Conservation (phyloP, 2,888 invertebrate genomes). For the Exocentrus adspersus region DNA sequence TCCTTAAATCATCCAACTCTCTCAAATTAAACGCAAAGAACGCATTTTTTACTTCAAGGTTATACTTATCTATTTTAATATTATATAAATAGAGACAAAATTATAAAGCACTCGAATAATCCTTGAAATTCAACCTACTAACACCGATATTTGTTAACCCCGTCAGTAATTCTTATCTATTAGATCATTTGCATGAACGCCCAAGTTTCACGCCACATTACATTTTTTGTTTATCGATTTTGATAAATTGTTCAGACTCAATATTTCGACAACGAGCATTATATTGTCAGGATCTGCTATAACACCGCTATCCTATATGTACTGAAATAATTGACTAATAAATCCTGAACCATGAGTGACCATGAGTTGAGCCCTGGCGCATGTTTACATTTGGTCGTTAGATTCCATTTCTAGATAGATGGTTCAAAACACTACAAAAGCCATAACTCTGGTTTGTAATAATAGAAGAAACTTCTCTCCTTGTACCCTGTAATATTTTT, state of each 20-base stretch:
- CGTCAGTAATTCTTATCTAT: background rate
- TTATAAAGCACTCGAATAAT: no score
- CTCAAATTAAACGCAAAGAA: no score
- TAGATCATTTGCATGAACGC: background rate
- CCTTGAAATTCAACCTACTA: background rate
- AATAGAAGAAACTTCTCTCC: background rate
- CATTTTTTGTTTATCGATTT: background rate
- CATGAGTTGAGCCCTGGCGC: background rate
- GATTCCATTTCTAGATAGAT: background rate
- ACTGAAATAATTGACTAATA: conserved; percentile 1
- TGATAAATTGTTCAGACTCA: conserved; percentile 1
- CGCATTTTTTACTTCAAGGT: no score
- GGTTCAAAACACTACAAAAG: background rate
- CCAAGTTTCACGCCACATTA: background rate
- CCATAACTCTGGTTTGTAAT: background rate
- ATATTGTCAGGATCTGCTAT: background rate
- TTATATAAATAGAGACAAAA: no score
- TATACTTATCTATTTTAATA: no score
- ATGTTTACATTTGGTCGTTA: background rate
- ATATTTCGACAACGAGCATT: background rate
- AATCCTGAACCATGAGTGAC: background rate
- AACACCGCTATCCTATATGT: background rate
- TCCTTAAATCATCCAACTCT: no score
- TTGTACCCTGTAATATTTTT: conserved; percentile 1
- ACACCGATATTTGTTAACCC: background rate